phyloP scores from a whole-genome alignment of 1,140 invertebrate species.

The Drosophila erecta region DNA sequence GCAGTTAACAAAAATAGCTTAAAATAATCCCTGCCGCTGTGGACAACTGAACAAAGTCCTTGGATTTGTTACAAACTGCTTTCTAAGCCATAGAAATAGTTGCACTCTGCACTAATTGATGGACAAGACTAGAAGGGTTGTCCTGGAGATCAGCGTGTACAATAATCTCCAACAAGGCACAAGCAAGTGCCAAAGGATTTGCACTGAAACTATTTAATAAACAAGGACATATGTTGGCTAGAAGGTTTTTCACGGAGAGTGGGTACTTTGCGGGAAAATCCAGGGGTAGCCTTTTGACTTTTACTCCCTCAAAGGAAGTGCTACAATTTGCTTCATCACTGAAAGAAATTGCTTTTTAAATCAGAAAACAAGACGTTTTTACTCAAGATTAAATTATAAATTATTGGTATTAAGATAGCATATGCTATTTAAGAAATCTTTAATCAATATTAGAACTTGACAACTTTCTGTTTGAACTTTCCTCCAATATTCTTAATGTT shows the following conservation, averaged over 20 bases:
- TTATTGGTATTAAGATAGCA: too few relatives aligned
- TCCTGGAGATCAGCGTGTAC: constrained; percentile 17
- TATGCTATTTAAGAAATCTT: not conserved
- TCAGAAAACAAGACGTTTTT: too few relatives aligned
- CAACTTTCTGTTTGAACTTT: not conserved
- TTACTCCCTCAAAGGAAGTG: not conserved
- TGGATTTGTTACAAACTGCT: constrained; percentile 42
- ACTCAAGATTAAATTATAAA: too few relatives aligned
- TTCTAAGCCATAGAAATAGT: constrained; percentile 47
- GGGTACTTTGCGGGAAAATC: not conserved
- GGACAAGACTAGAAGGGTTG: constrained; percentile 44
- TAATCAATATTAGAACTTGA: not conserved
- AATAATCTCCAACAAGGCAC: constrained; percentile 33
- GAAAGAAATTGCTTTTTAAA: too few relatives aligned
- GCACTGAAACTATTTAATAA: constrained; percentile 41
- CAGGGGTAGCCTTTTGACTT: constrained; percentile 19
- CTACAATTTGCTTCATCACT: not conserved
- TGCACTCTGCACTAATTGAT: constrained; percentile 43
- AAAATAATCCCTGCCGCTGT: constrained; percentile 34
- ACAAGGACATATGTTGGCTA: constrained; percentile 29
- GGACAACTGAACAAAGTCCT: constrained; percentile 40
- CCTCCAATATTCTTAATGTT: not conserved
- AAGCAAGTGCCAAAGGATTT: constrained; percentile 38
- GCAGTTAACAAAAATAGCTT: constrained; percentile 40
- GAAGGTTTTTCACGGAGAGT: not conserved